A percentile compares a stretch with the other conserved stretches of the same genome.
These are phyloP conservation scores for Dreissena polymorpha DNA, from an alignment of 1,140 invertebrate species.

Conservation along the genomic window DNA sequence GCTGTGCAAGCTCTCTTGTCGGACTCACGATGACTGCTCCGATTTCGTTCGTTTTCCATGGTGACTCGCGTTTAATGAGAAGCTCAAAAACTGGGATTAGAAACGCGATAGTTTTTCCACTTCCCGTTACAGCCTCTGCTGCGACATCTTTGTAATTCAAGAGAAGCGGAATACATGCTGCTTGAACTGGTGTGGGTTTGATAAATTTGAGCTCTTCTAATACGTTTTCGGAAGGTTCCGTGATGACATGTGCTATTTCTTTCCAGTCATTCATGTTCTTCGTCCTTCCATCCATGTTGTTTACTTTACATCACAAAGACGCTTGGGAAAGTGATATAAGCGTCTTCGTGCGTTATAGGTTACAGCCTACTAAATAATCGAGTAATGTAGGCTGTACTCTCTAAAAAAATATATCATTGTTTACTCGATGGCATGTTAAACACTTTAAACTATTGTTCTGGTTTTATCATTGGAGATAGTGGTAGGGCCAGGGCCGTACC, in stretches of 20 bases:
- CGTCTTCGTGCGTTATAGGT: too few relatives aligned
- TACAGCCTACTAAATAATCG: too few relatives aligned
- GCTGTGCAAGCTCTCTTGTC: slow-evolving; percentile 94
- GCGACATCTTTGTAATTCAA: slow-evolving; percentile 96
- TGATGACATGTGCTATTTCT: slow-evolving; percentile 59
- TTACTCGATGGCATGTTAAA: too few relatives aligned
- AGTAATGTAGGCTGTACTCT: too few relatives aligned
- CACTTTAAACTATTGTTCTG: too few relatives aligned
- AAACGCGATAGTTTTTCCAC: slow-evolving; percentile 98
- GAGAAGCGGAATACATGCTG: slow-evolving; percentile 94
- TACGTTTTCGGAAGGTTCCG: slow-evolving; percentile 58
- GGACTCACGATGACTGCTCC: slow-evolving; percentile 95
- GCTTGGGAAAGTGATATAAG: too few relatives aligned
- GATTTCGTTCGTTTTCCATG: slow-evolving; percentile 89
- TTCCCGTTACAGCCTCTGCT: slow-evolving; percentile 97
- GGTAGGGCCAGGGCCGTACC: too few relatives aligned
- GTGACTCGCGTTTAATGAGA: slow-evolving; percentile 83
- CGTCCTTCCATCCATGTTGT: slow-evolving; percentile 73
- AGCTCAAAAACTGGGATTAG: slow-evolving; percentile 94
- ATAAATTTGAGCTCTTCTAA: slow-evolving; percentile 83
- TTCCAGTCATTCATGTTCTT: slow-evolving; percentile 72
- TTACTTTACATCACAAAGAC: background rate
- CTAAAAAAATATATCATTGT: too few relatives aligned
- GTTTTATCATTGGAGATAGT: too few relatives aligned
- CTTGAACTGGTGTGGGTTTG: slow-evolving; percentile 88